A percentile compares a stretch with the other conserved stretches of the same genome.
Evolutionary conservation across 2,888 invertebrate genomes (phyloP).

Genomic region (Notodonta dromedarius): DNA sequence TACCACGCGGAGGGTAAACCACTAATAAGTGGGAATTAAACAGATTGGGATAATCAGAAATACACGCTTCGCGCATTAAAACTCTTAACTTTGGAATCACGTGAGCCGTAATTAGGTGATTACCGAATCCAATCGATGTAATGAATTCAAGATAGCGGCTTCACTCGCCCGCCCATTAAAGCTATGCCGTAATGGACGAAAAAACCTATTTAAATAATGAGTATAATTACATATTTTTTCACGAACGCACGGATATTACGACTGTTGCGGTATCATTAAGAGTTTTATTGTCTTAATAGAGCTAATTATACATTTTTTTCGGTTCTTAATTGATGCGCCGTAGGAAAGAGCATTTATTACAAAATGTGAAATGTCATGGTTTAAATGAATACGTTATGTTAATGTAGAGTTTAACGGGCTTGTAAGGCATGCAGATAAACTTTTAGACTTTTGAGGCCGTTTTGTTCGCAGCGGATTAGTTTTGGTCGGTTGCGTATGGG

Average conservation of each 20-base stretch:
- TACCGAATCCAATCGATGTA: constrained; percentile 84
- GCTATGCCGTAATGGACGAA: constrained; percentile 75
- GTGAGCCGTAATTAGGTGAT: constrained; percentile 81
- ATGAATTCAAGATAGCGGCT: constrained; percentile 80
- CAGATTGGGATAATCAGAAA: constrained; percentile 75
- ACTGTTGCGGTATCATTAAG: constrained; percentile 83
- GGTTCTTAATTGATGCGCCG: constrained; percentile 81
- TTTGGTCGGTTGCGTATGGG: constrained; percentile 70
- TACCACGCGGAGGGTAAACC: constrained; percentile 47
- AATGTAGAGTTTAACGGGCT: constrained; percentile 76
- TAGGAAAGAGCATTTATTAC: constrained; percentile 81
- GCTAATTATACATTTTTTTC: constrained; percentile 84
- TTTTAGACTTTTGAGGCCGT: constrained; percentile 67
- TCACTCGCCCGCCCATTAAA: constrained; percentile 76
- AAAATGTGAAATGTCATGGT: constrained; percentile 84
- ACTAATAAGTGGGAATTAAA: constrained; percentile 72
- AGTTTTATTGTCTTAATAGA: constrained; percentile 84
- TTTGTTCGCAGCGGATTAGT: constrained; percentile 81
- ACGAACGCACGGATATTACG: constrained; percentile 80
- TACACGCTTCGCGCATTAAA: constrained; percentile 83
- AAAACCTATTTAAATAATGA: constrained; percentile 84
- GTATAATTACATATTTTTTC: constrained; percentile 83
- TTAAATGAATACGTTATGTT: constrained; percentile 82
- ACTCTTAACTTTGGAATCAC: constrained; percentile 74
- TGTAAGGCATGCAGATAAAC: constrained; percentile 72